A percentile compares a stretch with the other conserved stretches of the same genome.
phyloP scores from a whole-genome alignment of 2,113 vertebrate genomes.

The Callospermophilus lateralis region DNA sequence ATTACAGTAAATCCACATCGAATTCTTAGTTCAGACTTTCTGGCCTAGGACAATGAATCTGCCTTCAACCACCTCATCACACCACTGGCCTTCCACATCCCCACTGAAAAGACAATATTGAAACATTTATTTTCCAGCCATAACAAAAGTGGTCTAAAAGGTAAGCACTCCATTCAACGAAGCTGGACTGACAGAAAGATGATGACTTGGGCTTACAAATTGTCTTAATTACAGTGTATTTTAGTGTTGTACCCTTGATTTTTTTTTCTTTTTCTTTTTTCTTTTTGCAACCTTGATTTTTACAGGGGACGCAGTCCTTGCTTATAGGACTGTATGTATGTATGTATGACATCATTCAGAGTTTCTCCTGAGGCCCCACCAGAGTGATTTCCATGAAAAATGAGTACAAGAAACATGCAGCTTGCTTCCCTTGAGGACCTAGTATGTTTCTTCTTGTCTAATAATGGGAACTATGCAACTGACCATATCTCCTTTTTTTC shows the following conservation, averaged over 20 bases:
- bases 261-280: background rate
- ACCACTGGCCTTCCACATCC: background rate
- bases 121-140: background rate
- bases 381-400: constrained; percentile 45
- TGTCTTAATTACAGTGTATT: background rate
- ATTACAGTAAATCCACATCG: background rate
- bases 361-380: background rate
- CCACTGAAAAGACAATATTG: background rate
- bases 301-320: background rate
- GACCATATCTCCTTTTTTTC: background rate
- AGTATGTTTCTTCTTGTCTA: constrained; percentile 10
- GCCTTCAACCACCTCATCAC: background rate
- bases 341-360: background rate
- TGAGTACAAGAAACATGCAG: constrained; percentile 15
- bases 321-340: background rate
- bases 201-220: background rate
- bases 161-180: background rate
- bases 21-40: background rate
- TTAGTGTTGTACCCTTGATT: background rate
- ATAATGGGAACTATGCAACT: background rate
- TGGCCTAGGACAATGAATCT: background rate
- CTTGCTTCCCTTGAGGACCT: background rate
- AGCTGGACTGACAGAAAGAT: background rate
- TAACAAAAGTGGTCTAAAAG: background rate
- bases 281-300: background rate